Evolutionary conservation across 2,797 vertebrate genomes (phyloP).

Genomic region (Cygnus olor): DNA sequence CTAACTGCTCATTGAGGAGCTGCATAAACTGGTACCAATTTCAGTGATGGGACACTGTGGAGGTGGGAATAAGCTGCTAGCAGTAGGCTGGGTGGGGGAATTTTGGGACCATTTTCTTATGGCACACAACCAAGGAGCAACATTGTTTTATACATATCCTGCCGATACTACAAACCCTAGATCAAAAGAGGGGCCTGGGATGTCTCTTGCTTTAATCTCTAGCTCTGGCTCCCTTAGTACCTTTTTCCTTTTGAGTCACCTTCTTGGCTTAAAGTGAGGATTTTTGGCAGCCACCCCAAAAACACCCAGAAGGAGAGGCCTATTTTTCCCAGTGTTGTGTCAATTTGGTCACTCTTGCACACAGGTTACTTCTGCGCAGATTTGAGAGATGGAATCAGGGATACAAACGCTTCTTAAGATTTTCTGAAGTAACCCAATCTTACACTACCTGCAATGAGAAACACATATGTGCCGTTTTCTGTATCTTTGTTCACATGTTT

Average conservation of each 20-base stretch:
- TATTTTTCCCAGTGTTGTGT: neutral
- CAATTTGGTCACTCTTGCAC: neutral
- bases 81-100: neutral
- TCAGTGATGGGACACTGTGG: neutral
- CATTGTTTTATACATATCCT: fast-evolving
- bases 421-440: neutral
- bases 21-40: neutral
- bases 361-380: neutral
- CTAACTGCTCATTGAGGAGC: neutral
- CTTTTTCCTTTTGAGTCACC: neutral
- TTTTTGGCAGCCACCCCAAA: neutral
- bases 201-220: neutral
- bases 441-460: neutral
- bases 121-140: neutral
- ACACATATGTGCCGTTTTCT: neutral
- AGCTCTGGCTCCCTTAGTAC: neutral
- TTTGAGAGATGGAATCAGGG: neutral
- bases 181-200: neutral
- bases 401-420: neutral
- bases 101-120: neutral
- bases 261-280: neutral
- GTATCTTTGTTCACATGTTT: neutral
- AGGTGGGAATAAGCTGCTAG: neutral
- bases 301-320: neutral
- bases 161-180: neutral